A percentile compares a stretch with the other conserved stretches of the same genome.
phyloP scores from a whole-genome alignment of 2,113 vertebrate genomes.

The Cyprinodon brontotheroides region DNA sequence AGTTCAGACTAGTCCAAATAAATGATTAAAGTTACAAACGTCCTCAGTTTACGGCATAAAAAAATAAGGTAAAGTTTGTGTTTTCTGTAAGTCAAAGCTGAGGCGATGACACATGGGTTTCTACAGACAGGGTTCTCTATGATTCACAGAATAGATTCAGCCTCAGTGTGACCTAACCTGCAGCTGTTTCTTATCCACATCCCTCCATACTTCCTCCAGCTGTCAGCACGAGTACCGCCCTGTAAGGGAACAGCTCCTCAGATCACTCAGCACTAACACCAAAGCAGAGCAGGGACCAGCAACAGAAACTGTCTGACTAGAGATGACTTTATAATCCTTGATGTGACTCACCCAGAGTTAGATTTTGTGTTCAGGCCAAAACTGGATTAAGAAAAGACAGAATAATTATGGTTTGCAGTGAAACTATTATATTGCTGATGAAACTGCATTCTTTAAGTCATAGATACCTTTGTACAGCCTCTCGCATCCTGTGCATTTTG shows the following conservation, averaged over 20 bases:
- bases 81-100: not conserved
- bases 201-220: conserved; percentile 58
- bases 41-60: not conserved
- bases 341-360: conserved; percentile 37
- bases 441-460: not conserved
- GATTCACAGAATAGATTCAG: conserved; percentile 11
- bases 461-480: not conserved
- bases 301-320: conserved; percentile 23
- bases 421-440: not conserved
- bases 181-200: conserved; percentile 59
- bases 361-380: conserved; percentile 6
- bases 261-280: conserved; percentile 35
- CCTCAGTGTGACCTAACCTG: conserved; percentile 38
- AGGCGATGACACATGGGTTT: conserved; percentile 5
- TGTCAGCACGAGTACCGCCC: conserved; percentile 36
- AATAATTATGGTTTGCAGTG: not conserved
- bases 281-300: conserved; percentile 17
- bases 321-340: conserved; percentile 19
- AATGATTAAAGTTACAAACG: not conserved
- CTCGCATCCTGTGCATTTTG: conserved; percentile 6
- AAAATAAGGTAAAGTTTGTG: not conserved
- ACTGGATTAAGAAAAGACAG: conserved; percentile 15
- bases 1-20: not conserved
- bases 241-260: conserved; percentile 43
- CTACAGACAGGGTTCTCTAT: conserved; percentile 1